A percentile compares a stretch with the other conserved stretches of the same genome.
Evolutionary conservation across 2,888 invertebrate species (phyloP).

Genomic region (Electrophaes corylata): DNA sequence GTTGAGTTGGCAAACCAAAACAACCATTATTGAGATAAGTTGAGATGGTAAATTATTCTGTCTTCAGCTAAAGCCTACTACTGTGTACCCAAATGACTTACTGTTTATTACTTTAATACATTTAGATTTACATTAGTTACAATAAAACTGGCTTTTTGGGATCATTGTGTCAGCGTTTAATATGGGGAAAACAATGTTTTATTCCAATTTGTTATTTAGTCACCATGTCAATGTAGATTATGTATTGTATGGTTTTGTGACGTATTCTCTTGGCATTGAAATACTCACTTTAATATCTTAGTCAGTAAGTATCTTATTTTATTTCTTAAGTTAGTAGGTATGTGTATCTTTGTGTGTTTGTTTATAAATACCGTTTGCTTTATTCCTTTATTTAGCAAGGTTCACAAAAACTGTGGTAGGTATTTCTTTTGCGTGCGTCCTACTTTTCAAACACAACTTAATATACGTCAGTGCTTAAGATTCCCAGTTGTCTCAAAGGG

Average conservation of each 20-base stretch:
- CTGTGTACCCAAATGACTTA: constrained; percentile 1
- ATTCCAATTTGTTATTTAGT: not conserved
- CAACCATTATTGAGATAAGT: constrained; percentile 14
- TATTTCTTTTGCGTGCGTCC: not conserved
- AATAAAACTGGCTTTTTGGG: not conserved
- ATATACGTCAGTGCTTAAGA: constrained; percentile 29
- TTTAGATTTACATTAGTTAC: not conserved
- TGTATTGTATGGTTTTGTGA: too few species aligned
- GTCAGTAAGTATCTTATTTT: too few species aligned
- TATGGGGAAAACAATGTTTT: not conserved
- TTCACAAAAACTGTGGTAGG: not conserved
- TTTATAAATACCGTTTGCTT: too few species aligned
- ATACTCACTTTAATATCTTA: too few species aligned
- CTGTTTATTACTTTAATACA: not conserved
- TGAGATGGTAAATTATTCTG: constrained; percentile 16
- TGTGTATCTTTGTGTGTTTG: too few species aligned
- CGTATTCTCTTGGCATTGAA: too few species aligned
- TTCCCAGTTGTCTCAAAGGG: constrained; percentile 8
- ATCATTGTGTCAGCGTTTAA: not conserved
- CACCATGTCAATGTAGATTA: not conserved
- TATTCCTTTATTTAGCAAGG: too few species aligned
- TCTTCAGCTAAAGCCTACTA: not conserved
- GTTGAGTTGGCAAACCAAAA: constrained; percentile 16
- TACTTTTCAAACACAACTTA: constrained; percentile 11
- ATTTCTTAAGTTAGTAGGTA: too few species aligned